Evolutionary conservation across 2,113 vertebrate genomes (phyloP), one percentile per base, ranked within the genome.

Genomic region (Notarius lentiginosus): DNA sequence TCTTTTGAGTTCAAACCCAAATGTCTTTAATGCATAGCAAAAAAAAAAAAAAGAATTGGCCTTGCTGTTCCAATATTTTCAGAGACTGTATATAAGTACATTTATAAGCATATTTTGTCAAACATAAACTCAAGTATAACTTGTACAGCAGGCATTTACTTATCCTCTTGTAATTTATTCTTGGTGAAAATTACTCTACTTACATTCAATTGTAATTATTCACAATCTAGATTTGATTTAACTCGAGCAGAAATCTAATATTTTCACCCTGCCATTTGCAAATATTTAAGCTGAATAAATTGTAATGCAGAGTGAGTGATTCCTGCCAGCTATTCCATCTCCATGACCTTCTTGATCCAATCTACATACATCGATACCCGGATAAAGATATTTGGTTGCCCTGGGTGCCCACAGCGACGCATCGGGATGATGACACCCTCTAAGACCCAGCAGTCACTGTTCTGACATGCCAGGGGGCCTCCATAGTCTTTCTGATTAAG

Each of bases 261-360:
- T 11, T n/a, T 82, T 87, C 11, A 24, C 10, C 4, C 72, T 72
- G 76, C 27, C 70, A 34, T 72, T 1, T 73, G 34, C 41, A 73
- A 41, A 82, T 51, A 8, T 11, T 60, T 22, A 51, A 41, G 53
- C 5, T 51, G 55, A 73, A 56, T 58, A 87, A 9, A 61, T 8
- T 27, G 41, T 22, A 27, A 51, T 41, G 18, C 55, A 49, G 3
- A 55, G 12, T 30, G 15, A 34, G 20, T 14, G 41, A 27, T 34
- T 55, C 17, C 14, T n/a, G 51, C 24, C 17, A 30, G 84, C 87
- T 90, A 91, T 6, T 63, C 65, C 84, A 49, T 82, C 91, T 94
- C 95, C 94, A 99, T 96, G 93, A 98, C 98, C 90, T 99, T 99
- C 92, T 97, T 96, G 91, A 99, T 97, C 98, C 98, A 99, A 94